These are phyloP conservation scores for Tubiluchus corallicola DNA, from an alignment of 2,888 invertebrate species.

Conservation along the genomic window DNA sequence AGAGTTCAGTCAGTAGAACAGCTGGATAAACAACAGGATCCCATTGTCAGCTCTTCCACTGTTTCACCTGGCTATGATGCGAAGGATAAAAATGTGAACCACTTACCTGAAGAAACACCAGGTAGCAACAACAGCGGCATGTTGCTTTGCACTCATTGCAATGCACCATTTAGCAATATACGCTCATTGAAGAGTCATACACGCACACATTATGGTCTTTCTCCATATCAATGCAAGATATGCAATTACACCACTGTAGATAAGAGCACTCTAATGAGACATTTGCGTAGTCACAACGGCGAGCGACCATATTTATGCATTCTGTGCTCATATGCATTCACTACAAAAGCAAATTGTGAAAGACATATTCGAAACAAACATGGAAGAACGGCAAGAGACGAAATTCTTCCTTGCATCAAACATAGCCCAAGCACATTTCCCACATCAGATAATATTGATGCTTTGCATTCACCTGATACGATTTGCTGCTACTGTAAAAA, in stretches of 20 bases:
- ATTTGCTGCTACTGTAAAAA: slow-evolving; percentile 31
- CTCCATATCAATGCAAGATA: slow-evolving; percentile 76
- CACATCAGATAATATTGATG: slow-evolving; percentile 13
- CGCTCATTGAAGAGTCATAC: slow-evolving; percentile 68
- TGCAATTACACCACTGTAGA: slow-evolving; percentile 73
- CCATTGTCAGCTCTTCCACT: neutral
- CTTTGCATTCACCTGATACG: slow-evolving; percentile 23
- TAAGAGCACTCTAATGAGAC: slow-evolving; percentile 72
- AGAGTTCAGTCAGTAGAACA: neutral
- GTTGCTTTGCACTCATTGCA: slow-evolving; percentile 75
- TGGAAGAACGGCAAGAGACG: slow-evolving; percentile 61
- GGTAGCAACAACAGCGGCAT: slow-evolving; percentile 43
- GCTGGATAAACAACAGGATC: neutral
- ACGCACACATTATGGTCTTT: slow-evolving; percentile 50
- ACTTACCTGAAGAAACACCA: neutral
- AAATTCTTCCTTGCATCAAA: slow-evolving; percentile 59
- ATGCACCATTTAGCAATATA: slow-evolving; percentile 65
- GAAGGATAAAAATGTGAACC: neutral
- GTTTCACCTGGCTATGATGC: neutral
- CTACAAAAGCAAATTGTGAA: slow-evolving; percentile 92
- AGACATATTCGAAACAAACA: slow-evolving; percentile 80
- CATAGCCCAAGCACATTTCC: slow-evolving; percentile 19
- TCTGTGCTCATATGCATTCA: slow-evolving; percentile 88
- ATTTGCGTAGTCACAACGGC: slow-evolving; percentile 83
- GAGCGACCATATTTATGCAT: slow-evolving; percentile 85